Conservation (phyloP, 1,140 invertebrate genomes). For the Eupristina koningsbergeri region DNA sequence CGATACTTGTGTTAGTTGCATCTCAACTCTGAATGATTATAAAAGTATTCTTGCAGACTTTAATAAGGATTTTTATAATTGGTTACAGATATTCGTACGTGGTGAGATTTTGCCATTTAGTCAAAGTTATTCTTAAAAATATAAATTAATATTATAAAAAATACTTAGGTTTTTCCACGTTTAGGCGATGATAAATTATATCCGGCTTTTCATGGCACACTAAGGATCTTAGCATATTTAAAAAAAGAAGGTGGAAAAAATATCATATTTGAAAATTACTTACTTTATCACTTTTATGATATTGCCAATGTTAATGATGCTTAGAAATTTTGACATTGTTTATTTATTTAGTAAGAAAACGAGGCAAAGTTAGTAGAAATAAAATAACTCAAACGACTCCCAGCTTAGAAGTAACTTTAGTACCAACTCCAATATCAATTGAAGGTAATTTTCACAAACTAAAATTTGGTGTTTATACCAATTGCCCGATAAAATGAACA, state of each 20-base stretch:
- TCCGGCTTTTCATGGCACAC: conserved; percentile 76
- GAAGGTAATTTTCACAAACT: not conserved
- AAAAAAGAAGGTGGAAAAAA: conserved; percentile 66
- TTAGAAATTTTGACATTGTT: not conserved
- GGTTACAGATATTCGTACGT: conserved; percentile 70
- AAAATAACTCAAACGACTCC: not conserved
- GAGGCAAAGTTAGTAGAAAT: not conserved
- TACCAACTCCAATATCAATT: not conserved
- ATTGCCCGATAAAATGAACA: too few relatives aligned
- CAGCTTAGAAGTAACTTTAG: not conserved
- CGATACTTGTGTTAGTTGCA: conserved; percentile 72
- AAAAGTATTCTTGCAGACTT: conserved; percentile 70
- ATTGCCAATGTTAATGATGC: too few relatives aligned
- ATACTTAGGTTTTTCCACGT: conserved; percentile 72
- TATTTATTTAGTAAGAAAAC: not conserved
- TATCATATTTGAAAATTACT: not conserved
- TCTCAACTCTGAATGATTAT: conserved; percentile 63
- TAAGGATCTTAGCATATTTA: conserved; percentile 74
- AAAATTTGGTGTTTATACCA: not conserved
- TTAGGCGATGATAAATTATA: conserved; percentile 77
- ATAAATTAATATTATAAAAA: conserved; percentile 23
- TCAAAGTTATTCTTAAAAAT: conserved; percentile 25
- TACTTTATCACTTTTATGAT: not conserved
- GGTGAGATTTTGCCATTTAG: conserved; percentile 53
- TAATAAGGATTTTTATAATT: conserved; percentile 74